These are phyloP conservation scores for Pitta sordida DNA, from an alignment of 2,113 vertebrate species.

Conservation along the genomic window DNA sequence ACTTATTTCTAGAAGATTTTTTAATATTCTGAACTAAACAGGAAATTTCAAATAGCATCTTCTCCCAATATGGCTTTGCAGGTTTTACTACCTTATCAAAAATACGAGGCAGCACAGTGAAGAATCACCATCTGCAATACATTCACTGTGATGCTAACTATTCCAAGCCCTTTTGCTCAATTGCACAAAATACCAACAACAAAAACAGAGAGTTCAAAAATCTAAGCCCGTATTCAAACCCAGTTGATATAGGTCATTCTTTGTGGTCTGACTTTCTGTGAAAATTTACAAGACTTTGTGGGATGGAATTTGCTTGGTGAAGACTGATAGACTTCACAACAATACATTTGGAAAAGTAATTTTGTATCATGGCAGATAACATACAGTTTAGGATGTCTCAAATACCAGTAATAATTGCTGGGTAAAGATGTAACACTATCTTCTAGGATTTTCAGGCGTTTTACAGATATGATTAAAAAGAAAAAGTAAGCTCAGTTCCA, in stretches of 20 bases:
- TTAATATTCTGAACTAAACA: neutral
- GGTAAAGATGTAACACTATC: neutral
- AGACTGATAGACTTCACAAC: neutral
- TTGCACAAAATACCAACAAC: neutral
- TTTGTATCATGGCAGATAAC: neutral
- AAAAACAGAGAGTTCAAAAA: neutral
- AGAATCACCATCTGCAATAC: neutral
- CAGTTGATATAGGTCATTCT: neutral
- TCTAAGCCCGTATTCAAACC: neutral
- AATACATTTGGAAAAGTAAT: neutral
- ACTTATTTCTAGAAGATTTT: neutral
- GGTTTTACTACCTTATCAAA: neutral
- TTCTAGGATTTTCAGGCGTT: neutral
- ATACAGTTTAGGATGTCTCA: neutral
- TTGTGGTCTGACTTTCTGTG: neutral
- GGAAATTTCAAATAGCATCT: neutral
- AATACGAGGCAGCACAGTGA: neutral
- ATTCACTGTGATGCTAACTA: neutral
- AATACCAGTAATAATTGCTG: neutral
- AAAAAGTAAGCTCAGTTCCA: neutral
- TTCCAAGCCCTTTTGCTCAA: neutral
- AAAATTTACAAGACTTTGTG: neutral
- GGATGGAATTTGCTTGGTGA: neutral
- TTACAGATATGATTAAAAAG: neutral
- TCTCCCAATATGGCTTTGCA: neutral